Evolutionary conservation across 2,113 vertebrate genomes (phyloP), one percentile per base, ranked within the genome.

Genomic region (Eidolon helvum): DNA sequence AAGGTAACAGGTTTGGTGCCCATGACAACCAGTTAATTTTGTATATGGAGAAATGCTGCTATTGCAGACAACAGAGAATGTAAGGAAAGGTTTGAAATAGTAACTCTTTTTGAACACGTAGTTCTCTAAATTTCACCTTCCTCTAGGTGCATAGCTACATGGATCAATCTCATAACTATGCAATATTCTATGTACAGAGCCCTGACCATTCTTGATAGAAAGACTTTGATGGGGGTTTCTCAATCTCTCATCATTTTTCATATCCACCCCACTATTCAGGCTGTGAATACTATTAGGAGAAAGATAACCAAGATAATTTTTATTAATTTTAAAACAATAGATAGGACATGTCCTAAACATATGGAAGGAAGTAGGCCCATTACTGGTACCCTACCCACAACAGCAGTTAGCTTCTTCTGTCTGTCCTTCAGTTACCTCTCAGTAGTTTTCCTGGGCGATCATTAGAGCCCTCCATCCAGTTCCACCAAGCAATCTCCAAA

Each of bases 1-100:
- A 61, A 85, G 69, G 35, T 80, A 96, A 96, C 35, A 91, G 35
- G 16, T 63, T 90, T 93, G 26, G 53, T 83, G 48, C 40, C 85
- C 87, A 80, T 69, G 65, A 48, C 57, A 78, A 69, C 12, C 71
- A 80, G 26, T 93, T 88, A 69, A 90, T 85, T 85, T 88, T 16
- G 26, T 89, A 85, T 30, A 45, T 30, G 35, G 15, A 74, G n/a
- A 94, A 94, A 66, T 9, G 35, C 7, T 55, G 11, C 33, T 66
- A 35, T 45, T 85, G 40, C 0, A 72, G 33, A 88, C 45, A 87
- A 55, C 2, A 35, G 38, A 71, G n/a, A 85, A 53, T 75, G 26
- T 75, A 57, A 92, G 6, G 38, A 45, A 84, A 91, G 1, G 26
- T 79, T 84, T 84, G 40, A 88, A 69, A 61, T 66, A 65, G 59